These are phyloP conservation scores for Thecocarcelia acutangulata DNA, from an alignment of 2,888 invertebrate species.

Conservation along the genomic window DNA sequence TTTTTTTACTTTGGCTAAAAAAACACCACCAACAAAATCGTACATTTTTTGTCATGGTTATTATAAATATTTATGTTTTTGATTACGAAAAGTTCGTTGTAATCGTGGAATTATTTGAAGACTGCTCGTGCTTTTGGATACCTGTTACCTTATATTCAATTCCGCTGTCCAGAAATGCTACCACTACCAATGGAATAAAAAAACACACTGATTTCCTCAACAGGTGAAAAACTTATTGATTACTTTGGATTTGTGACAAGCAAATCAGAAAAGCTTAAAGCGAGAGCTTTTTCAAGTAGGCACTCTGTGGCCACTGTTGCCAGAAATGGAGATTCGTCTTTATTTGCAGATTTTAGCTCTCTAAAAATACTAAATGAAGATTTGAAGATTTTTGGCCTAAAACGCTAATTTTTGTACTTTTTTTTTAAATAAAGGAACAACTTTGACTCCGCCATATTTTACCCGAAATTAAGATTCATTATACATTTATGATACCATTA, in stretches of 20 bases:
- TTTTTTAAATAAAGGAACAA: too few species aligned
- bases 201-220: slow-evolving; percentile 35
- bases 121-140: too few species aligned
- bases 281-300: slow-evolving; percentile 23
- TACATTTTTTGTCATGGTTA: not conserved
- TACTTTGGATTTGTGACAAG: slow-evolving; percentile 10
- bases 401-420: too few species aligned
- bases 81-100: slow-evolving; percentile 22
- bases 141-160: not conserved
- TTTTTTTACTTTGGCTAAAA: slow-evolving; percentile 14
- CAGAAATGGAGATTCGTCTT: too few species aligned
- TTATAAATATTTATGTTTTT: slow-evolving; percentile 3
- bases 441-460: too few species aligned
- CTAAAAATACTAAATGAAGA: too few species aligned
- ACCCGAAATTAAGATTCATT: too few species aligned
- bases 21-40: not conserved
- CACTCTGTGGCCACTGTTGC: too few species aligned
- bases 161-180: not conserved
- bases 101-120: not conserved
- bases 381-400: too few species aligned
- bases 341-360: too few species aligned
- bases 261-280: slow-evolving; percentile 16
- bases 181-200: slow-evolving; percentile 12
- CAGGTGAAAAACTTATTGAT: slow-evolving; percentile 43
- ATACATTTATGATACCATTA: too few species aligned